Percentiles rank a stretch among this genome's conserved stretches.
phyloP scores from a whole-genome alignment of 2,888 invertebrate species.

The Geophilus truncorum region DNA sequence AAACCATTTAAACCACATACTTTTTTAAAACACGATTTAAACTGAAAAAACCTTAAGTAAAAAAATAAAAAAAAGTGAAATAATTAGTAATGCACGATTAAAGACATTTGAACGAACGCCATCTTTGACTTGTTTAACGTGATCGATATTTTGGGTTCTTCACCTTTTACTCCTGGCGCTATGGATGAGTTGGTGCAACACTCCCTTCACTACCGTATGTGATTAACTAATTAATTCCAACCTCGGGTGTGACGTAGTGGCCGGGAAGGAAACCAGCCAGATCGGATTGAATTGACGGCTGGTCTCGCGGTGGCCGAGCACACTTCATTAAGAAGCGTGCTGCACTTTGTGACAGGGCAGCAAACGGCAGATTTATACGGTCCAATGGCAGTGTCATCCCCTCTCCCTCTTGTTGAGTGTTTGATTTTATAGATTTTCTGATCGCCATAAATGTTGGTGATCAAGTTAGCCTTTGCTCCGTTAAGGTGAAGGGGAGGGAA shows the following conservation, averaged over 20 bases:
- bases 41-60: too few species aligned
- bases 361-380: slow-evolving; percentile 1
- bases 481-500: too few species aligned
- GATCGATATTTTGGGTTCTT: background rate
- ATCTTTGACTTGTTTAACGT: background rate
- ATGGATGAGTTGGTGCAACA: background rate
- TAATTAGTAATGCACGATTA: background rate
- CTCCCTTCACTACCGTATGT: background rate
- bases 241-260: background rate
- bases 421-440: background rate
- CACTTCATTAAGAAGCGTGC: slow-evolving; percentile 5
- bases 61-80: too few species aligned
- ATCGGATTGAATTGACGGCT: slow-evolving; percentile 8
- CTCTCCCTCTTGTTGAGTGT: background rate
- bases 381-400: background rate
- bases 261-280: slow-evolving; percentile 7
- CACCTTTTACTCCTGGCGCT: background rate
- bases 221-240: slow-evolving; percentile 15
- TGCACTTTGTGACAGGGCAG: background rate
- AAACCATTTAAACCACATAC: too few species aligned
- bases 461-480: too few species aligned
- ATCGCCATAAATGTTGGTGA: background rate
- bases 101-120: background rate
- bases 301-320: background rate
- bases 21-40: too few species aligned